Evolutionary conservation across 2,113 vertebrate species (phyloP).

Genomic region (Pleuronectes platessa): DNA sequence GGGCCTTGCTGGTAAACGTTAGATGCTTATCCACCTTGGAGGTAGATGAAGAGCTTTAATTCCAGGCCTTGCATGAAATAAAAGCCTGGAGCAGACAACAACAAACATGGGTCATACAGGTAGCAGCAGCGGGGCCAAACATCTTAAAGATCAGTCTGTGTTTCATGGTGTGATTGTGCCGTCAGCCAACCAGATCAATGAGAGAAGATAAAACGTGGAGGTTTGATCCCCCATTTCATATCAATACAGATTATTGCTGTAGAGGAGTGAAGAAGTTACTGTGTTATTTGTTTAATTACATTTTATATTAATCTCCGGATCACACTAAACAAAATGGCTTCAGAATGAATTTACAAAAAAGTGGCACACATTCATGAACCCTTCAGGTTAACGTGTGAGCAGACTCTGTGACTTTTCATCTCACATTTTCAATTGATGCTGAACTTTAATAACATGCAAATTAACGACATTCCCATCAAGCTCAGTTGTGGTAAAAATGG

Average conservation of each 20-base stretch:
- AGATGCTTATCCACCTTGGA: constrained; percentile 45
- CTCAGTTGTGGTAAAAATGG: too few relatives aligned
- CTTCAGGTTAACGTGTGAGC: too few relatives aligned
- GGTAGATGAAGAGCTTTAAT: constrained; percentile 37
- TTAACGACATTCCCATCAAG: too few relatives aligned
- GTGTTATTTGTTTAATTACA: too few relatives aligned
- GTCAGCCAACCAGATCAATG: not conserved
- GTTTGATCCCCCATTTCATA: not conserved
- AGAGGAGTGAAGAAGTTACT: not conserved
- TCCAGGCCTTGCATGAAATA: constrained; percentile 33
- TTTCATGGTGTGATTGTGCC: not conserved
- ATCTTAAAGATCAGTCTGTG: constrained; percentile 12
- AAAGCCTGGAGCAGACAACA: constrained; percentile 27
- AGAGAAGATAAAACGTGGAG: not conserved
- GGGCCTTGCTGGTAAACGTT: constrained; percentile 55
- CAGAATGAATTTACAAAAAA: too few relatives aligned
- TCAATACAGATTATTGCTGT: not conserved
- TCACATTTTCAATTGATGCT: too few relatives aligned
- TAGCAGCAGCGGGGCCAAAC: constrained; percentile 26
- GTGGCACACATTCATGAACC: not conserved
- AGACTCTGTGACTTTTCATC: too few relatives aligned
- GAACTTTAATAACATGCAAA: too few relatives aligned
- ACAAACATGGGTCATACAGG: constrained; percentile 42
- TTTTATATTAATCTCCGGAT: too few relatives aligned
- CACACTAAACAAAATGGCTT: too few relatives aligned